Conservation (phyloP, 1,140 invertebrate species). For the Apis dorsata region DNA sequence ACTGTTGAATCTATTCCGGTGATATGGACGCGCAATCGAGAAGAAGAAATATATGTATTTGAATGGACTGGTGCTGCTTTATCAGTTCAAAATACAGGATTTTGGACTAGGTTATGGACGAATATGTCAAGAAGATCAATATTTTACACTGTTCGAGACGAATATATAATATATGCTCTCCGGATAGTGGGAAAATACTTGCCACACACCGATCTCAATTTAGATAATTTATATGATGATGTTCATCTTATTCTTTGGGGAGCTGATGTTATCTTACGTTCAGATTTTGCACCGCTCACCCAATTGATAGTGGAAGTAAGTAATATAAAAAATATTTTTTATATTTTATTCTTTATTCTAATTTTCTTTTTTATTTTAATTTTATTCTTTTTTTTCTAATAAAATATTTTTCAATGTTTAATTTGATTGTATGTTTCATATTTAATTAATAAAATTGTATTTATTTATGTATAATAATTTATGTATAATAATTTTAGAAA, state of each 20-base stretch:
- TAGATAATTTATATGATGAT: constrained; percentile 72
- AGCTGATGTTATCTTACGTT: constrained; percentile 71
- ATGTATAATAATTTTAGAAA: background rate
- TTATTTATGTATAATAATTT: background rate
- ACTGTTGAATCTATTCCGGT: constrained; percentile 73
- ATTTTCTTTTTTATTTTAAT: background rate
- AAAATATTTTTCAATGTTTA: background rate
- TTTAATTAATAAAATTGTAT: background rate
- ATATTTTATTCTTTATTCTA: background rate
- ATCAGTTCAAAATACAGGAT: constrained; percentile 67
- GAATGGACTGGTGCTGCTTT: constrained; percentile 73
- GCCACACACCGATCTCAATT: constrained; percentile 53
- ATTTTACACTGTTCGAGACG: constrained; percentile 62
- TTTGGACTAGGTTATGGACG: constrained; percentile 69
- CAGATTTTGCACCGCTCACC: constrained; percentile 71
- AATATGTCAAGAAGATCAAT: constrained; percentile 67
- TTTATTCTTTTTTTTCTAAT: background rate
- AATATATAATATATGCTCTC: constrained; percentile 68
- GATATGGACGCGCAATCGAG: constrained; percentile 72
- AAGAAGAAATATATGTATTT: constrained; percentile 75
- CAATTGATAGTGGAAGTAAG: constrained; percentile 71
- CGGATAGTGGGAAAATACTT: constrained; percentile 65
- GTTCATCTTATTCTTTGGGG: constrained; percentile 75
- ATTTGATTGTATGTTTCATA: background rate
- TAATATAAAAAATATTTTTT: background rate